These are phyloP conservation scores for Microchrysa polita DNA, from an alignment of 2,888 invertebrate genomes.

Conservation along the genomic window DNA sequence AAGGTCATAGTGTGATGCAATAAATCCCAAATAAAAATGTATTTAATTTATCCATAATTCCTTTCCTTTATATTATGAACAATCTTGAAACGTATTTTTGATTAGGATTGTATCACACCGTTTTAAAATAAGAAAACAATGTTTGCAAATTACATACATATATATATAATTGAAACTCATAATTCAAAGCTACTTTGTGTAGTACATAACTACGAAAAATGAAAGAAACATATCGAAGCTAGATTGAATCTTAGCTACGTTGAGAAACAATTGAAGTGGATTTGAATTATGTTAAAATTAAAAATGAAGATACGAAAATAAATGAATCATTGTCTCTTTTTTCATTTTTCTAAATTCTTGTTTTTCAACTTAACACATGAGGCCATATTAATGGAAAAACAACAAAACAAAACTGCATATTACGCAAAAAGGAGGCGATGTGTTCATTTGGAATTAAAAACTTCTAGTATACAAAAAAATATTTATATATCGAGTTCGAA, in stretches of 20 bases:
- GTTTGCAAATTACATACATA: background rate
- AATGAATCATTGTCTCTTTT: background rate
- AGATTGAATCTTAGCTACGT: too few relatives aligned
- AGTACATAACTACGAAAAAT: background rate
- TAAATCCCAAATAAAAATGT: too few relatives aligned
- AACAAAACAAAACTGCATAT: background rate
- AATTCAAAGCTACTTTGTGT: conserved; percentile 33
- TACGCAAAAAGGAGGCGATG: conserved; percentile 30
- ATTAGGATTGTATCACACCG: background rate
- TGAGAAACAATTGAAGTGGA: conserved; percentile 4
- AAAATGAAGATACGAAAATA: conserved; percentile 14
- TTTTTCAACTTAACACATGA: conserved; percentile 31
- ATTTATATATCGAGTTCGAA: background rate
- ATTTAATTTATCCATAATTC: background rate
- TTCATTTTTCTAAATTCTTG: too few relatives aligned
- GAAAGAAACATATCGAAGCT: background rate
- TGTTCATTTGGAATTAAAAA: conserved; percentile 16
- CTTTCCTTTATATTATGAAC: background rate
- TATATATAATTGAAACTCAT: conserved; percentile 16
- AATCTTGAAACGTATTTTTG: conserved; percentile 8
- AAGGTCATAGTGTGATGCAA: too few relatives aligned
- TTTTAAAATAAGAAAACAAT: background rate
- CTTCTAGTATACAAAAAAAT: conserved; percentile 14
- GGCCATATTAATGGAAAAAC: conserved; percentile 43
- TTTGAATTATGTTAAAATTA: conserved; percentile 34